These are phyloP conservation scores for Copidosoma aretas DNA, from an alignment of 2,888 invertebrate genomes.

Conservation along the genomic window DNA sequence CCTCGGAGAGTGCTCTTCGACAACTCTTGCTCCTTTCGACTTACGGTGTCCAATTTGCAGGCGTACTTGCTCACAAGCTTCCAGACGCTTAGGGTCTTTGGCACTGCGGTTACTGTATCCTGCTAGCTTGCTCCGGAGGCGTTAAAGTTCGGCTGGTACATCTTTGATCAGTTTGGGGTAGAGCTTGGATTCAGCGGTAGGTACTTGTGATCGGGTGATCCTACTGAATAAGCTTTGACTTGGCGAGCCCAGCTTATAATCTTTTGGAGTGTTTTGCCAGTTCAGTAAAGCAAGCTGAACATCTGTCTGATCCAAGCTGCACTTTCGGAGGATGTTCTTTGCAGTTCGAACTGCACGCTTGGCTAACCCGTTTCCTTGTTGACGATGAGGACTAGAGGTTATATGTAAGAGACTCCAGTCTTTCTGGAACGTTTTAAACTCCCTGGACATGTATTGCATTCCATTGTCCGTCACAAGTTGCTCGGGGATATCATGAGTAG, in stretches of 20 bases:
- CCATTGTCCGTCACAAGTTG: conserved; percentile 26
- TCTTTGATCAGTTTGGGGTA: not conserved
- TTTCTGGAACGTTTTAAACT: conserved; percentile 23
- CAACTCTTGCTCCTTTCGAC: not conserved
- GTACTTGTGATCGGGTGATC: conserved; percentile 19
- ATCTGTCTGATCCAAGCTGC: conserved; percentile 29
- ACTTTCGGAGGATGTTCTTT: conserved; percentile 37
- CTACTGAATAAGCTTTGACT: conserved; percentile 26
- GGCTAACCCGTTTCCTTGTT: conserved; percentile 33
- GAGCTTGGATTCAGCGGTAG: not conserved
- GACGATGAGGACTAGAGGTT: conserved; percentile 22
- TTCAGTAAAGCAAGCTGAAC: conserved; percentile 36
- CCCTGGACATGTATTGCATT: not conserved
- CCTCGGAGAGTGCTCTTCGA: not conserved
- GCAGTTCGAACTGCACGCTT: conserved; percentile 29
- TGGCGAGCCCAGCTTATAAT: conserved; percentile 28
- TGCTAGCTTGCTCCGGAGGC: not conserved
- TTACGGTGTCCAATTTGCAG: not conserved
- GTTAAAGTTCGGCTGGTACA: not conserved
- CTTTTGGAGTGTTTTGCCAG: conserved; percentile 38
- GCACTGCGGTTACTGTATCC: not conserved
- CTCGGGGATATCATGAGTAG: conserved; percentile 18
- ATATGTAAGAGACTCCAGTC: conserved; percentile 17
- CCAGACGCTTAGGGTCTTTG: not conserved
- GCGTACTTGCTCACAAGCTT: not conserved